Evolutionary conservation across 2,113 vertebrate genomes (phyloP).

Genomic region (Ginglymostoma cirratum): DNA sequence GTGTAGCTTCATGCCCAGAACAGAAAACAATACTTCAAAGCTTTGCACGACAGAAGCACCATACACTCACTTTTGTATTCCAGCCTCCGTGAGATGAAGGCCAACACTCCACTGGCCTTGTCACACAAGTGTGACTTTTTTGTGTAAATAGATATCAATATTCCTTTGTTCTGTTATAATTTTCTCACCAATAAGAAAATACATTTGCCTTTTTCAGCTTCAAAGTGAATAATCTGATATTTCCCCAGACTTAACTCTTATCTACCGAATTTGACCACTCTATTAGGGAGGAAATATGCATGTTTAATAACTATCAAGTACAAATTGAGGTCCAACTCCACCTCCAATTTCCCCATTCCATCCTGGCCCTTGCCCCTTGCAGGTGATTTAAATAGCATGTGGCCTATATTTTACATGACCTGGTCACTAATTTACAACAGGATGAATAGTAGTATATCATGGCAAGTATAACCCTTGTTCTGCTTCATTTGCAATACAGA

Average conservation of each 20-base stretch:
- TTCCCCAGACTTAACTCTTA: neutral
- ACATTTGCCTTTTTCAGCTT: neutral
- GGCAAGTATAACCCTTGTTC: neutral
- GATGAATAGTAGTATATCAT: neutral
- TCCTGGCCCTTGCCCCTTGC: neutral
- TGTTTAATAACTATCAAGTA: neutral
- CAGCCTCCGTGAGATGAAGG: neutral
- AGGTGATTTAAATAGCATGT: neutral
- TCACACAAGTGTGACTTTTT: neutral
- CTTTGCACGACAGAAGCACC: neutral
- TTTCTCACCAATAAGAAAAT: neutral
- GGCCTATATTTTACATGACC: no score
- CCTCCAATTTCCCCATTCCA: neutral
- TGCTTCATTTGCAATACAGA: neutral
- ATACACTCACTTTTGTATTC: neutral
- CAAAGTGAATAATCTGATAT: neutral
- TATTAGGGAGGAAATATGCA: neutral
- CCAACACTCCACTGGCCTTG: neutral
- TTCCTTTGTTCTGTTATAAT: neutral
- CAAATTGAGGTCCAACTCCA: neutral
- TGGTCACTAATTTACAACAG: neutral
- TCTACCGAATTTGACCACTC: no score
- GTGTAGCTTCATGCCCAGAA: neutral
- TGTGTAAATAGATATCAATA: neutral
- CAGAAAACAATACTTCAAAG: neutral